These are phyloP conservation scores for Protobothrops flavoviridis DNA, from an alignment of 2,113 vertebrate genomes.

Conservation along the genomic window DNA sequence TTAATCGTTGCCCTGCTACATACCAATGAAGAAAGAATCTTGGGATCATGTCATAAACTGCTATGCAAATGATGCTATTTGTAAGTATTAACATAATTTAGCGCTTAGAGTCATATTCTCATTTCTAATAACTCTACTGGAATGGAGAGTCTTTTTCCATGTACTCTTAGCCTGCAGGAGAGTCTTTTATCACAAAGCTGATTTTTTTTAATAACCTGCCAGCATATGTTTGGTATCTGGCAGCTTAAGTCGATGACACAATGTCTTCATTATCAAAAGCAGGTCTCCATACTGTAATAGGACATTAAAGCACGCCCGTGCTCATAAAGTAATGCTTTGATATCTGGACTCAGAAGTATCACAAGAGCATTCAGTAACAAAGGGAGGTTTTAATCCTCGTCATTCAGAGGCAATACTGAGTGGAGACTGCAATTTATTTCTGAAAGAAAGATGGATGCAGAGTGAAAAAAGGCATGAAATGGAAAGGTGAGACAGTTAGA, in stretches of 20 bases:
- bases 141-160: conserved; percentile 75
- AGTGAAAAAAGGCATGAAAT: conserved; percentile 25
- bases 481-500: conserved; percentile 33
- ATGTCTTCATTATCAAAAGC: conserved; percentile 79
- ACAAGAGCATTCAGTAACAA: conserved; percentile 63
- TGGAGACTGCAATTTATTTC: conserved; percentile 31
- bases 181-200: conserved; percentile 83
- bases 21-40: conserved; percentile 67
- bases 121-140: conserved; percentile 78
- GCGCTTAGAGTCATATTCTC: conserved; percentile 82
- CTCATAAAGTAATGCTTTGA: conserved; percentile 74
- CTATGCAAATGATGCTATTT: conserved; percentile 83
- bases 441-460: conserved; percentile 20
- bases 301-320: conserved; percentile 76
- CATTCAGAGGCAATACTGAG: conserved; percentile 43
- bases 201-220: conserved; percentile 83
- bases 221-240: conserved; percentile 72
- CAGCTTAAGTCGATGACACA: conserved; percentile 69
- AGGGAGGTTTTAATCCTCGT: conserved; percentile 62
- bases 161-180: conserved; percentile 81
- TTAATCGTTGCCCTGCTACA: conserved; percentile 71
- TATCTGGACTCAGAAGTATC: conserved; percentile 62
- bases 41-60: conserved; percentile 69
- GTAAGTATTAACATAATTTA: conserved; percentile 85
- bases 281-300: conserved; percentile 68